Conservation (phyloP, 2,797 vertebrate genomes). For the Danio tinwini region DNA sequence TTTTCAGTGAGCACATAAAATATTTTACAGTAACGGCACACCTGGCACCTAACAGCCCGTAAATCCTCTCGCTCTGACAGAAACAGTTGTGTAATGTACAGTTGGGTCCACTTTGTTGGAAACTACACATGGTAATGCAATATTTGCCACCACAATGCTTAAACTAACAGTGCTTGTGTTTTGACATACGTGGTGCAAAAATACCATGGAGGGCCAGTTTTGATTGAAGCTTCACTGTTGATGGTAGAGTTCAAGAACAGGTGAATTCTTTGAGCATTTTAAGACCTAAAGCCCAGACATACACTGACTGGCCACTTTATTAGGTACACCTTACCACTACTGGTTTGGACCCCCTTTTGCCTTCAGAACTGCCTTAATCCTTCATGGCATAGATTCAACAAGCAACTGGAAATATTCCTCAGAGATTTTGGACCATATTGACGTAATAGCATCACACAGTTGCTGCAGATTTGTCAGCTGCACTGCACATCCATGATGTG, state of each 20-base stretch:
- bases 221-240: not conserved
- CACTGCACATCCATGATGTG: no score
- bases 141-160: constrained; percentile 44
- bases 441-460: no score
- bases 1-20: constrained; percentile 69
- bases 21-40: constrained; percentile 70
- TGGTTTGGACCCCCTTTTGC: no score
- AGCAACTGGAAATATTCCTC: no score
- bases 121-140: constrained; percentile 23
- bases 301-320: no score
- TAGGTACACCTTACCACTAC: no score
- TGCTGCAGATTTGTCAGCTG: no score
- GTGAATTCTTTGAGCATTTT: not conserved
- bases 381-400: no score
- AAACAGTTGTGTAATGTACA: constrained; percentile 38
- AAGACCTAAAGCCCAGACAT: constrained; percentile 2
- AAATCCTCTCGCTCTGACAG: constrained; percentile 65
- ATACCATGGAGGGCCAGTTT: not conserved
- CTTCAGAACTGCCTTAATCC: no score
- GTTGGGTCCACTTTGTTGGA: constrained; percentile 12
- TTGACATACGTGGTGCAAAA: constrained; percentile 56
- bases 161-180: constrained; percentile 57
- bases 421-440: no score
- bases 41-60: constrained; percentile 63
- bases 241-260: not conserved